Evolutionary conservation across 2,113 vertebrate genomes (phyloP), one percentile per base, ranked within the genome.

Genomic region (Entelurus aequoreus): DNA sequence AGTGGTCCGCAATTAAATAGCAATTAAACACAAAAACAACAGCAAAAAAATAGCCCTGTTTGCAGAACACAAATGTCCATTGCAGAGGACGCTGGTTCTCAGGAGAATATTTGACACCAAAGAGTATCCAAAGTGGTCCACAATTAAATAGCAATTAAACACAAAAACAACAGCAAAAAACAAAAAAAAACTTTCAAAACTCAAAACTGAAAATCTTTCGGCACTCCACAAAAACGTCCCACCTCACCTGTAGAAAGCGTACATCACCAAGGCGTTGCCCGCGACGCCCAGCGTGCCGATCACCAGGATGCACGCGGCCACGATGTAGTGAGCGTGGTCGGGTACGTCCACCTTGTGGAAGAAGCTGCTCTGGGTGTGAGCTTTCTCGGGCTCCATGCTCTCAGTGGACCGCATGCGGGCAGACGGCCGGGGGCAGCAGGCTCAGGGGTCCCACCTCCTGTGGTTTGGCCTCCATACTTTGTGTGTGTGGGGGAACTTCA

Each of bases 221-320:
- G 14, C 15, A 5, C 35, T 14, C 1, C 12, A 36, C 8, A n/a
- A 36, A 42, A 57, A 42, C 4, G 10, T 5, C 2, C 42, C 37
- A 6, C 40, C 82, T 47, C 86, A 98, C 96, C 95, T 96, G 88
- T 91, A 95, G 85, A 98, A 95, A 60, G 91, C 93, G 11, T 95
- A 96, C 87, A 97, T 93, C 84, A 98, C 95, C 37, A 94, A 85
- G 11, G 92, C 88, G 13, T 98, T 98, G 40, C 94, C 96, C 44
- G 94, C 76, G 54, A 92, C 86, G 71, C 95, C 96, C 6, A 93
- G 90, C 21, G 90, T 81, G 11, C 95, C 95, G 63, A 95, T 94
- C 48, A 93, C 80, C 15, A 95, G 87, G 81, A 98, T 89, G 55
- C 94, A 89, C 0, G 82, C 54, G 68, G 94, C 95, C 46, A 95